Percentiles rank a stretch among this genome's conserved stretches.
Conservation (phyloP, 2,797 vertebrate species). For the Gorsachius magnificus region DNA sequence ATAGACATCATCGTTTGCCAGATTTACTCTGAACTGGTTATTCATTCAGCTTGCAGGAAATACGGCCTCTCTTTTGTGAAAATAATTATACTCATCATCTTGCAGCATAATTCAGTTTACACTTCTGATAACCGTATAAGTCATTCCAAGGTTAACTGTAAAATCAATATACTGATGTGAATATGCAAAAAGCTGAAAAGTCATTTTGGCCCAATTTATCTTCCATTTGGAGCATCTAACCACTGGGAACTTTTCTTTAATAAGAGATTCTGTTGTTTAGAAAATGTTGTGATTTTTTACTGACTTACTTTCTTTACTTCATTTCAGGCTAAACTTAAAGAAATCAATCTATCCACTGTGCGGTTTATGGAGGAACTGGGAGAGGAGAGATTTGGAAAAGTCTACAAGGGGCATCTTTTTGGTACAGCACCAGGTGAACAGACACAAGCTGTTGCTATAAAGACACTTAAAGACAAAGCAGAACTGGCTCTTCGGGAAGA, state of each 20-base stretch:
- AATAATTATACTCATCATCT: neutral
- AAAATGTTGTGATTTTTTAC: neutral
- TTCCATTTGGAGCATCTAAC: neutral
- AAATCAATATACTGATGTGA: neutral
- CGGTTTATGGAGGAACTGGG: conserved; percentile 96
- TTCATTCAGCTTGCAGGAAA: neutral
- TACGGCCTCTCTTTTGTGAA: neutral
- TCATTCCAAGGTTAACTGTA: neutral
- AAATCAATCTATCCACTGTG: conserved; percentile 90
- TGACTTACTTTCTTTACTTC: neutral
- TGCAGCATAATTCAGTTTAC: neutral
- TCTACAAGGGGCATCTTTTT: conserved; percentile 95
- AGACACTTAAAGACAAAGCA: conserved; percentile 94
- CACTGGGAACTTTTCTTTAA: neutral
- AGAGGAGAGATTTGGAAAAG: conserved; percentile 95
- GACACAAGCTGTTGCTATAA: conserved; percentile 91
- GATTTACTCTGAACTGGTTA: neutral
- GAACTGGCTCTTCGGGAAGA: conserved; percentile 89
- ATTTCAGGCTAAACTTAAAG: conserved; percentile 87
- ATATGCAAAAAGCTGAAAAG: neutral
- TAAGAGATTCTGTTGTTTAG: neutral
- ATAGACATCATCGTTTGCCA: neutral
- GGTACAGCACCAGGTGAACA: conserved; percentile 88
- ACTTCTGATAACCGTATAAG: neutral
- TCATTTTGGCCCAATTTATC: neutral